Evolutionary conservation across 2,888 invertebrate species (phyloP), one percentile per base, ranked within the genome.

Genomic region (Eumacrocentrus americanus): DNA sequence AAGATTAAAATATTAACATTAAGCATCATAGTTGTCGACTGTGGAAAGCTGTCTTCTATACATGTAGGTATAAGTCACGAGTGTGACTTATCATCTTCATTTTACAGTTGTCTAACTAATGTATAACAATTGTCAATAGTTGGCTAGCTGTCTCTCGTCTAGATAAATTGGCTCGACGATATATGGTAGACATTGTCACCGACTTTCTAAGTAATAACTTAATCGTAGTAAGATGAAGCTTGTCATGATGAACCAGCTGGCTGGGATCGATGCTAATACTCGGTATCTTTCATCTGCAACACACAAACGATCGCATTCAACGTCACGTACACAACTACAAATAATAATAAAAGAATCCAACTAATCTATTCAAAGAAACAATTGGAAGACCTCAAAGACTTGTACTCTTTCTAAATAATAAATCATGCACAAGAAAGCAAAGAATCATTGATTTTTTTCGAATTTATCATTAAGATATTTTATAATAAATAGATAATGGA

Each of bases 241-340:
- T 56, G 87, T 83, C 75, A 93, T 86, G 44, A 92, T 70, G 75
- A 88, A 94, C 72, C 92, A 81, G 64, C 91, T 87, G 3, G 88
- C 89, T 18, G 94, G 93, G 70, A 94, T 87, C 42, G 94, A 92
- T 2, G 91, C 86, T 62, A 94, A 83, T 60, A 93, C 84, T 64
- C 87, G 85, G 81, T 89, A 94, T 70, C 91, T 84, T 77, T 92
- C 91, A 78, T 92, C 92, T 87, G 86, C 35, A 35, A 5, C 35
- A 35, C n/a, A 35, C n/a, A n/a, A n/a, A n/a, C n/a, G n/a, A n/a
- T n/a, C n/a, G n/a, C n/a, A n/a, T n/a, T n/a, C n/a, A n/a, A n/a
- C n/a, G n/a, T n/a, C n/a, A n/a, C n/a, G n/a, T n/a, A n/a, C n/a
- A n/a, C n/a, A n/a, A n/a, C n/a, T n/a, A n/a, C n/a, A n/a, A n/a